These are phyloP conservation scores for Drosophila ochracea DNA, from an alignment of 2,888 invertebrate species.

Conservation along the genomic window DNA sequence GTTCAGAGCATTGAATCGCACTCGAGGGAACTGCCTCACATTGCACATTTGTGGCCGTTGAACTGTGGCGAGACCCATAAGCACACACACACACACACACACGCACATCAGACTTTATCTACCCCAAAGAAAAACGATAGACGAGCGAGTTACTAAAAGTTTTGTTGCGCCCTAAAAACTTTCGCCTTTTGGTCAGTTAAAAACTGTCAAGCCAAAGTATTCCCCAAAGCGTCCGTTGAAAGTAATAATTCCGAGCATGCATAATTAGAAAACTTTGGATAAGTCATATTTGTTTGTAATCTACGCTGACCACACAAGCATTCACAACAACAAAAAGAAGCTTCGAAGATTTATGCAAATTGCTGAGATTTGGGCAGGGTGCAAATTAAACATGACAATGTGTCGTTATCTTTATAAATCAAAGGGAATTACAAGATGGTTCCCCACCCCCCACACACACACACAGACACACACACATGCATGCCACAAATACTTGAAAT, in stretches of 20 bases:
- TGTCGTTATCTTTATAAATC: constrained; percentile 80
- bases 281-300: constrained; percentile 67
- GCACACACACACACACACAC: constrained; percentile 41
- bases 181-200: constrained; percentile 69
- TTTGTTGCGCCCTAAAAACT: constrained; percentile 55
- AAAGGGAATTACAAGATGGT: constrained; percentile 76
- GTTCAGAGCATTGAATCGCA: constrained; percentile 63
- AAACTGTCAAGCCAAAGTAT: constrained; percentile 52
- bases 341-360: constrained; percentile 57
- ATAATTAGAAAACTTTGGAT: constrained; percentile 75
- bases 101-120: constrained; percentile 49
- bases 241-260: constrained; percentile 70
- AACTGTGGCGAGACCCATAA: constrained; percentile 70
- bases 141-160: constrained; percentile 26
- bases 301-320: constrained; percentile 40
- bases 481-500: constrained; percentile 52
- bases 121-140: neutral
- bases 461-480: constrained; percentile 19
- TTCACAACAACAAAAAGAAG: neutral
- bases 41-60: constrained; percentile 68
- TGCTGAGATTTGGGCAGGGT: constrained; percentile 9
- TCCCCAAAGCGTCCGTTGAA: constrained; percentile 15
- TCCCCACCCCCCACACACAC: constrained; percentile 2
- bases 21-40: constrained; percentile 62
- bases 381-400: constrained; percentile 75